Conservation (phyloP, 2,888 invertebrate species). For the Steinernema scapterisci region DNA sequence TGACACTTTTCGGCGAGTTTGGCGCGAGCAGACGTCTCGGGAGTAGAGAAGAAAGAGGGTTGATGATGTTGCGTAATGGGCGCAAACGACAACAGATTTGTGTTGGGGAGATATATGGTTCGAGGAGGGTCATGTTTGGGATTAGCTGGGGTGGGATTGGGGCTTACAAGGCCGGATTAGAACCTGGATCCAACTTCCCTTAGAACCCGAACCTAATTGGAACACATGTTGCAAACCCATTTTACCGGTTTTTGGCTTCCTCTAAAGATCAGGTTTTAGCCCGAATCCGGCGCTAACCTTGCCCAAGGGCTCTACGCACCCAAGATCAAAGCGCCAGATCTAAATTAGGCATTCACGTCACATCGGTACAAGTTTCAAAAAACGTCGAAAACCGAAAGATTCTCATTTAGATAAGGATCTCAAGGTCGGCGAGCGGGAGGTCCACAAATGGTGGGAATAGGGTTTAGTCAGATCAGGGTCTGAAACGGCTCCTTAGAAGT, state of each 20-base stretch:
- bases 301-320: too few species aligned
- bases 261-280: too few species aligned
- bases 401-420: background rate
- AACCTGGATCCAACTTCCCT: too few species aligned
- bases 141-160: background rate
- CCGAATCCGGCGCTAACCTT: too few species aligned
- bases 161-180: background rate
- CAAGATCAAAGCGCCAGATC: background rate
- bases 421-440: background rate
- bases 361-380: background rate
- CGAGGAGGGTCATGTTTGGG: background rate
- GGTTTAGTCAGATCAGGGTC: background rate
- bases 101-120: background rate
- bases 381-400: background rate
- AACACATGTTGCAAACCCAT: too few species aligned
- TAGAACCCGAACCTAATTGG: too few species aligned
- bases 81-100: constrained; percentile 1
- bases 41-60: background rate
- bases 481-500: background rate
- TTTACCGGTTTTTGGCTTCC: too few species aligned
- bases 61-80: constrained; percentile 19
- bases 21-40: constrained; percentile 11
- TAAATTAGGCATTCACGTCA: background rate
- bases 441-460: background rate
- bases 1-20: constrained; percentile 24